phyloP scores from a whole-genome alignment of 2,888 invertebrate genomes.

The Campoletis raptor region DNA sequence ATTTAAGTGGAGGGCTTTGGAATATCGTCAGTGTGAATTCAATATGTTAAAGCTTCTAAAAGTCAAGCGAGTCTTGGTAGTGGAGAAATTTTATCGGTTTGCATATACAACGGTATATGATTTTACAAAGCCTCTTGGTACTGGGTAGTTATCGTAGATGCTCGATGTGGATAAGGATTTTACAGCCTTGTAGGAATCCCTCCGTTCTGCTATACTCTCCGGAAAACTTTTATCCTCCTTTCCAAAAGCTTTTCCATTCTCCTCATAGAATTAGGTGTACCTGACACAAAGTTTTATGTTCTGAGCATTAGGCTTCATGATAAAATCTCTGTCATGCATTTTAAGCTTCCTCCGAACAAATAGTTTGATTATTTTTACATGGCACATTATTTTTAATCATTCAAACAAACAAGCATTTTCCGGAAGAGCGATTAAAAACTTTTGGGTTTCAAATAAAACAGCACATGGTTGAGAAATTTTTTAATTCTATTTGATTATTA shows the following conservation, averaged over 20 bases:
- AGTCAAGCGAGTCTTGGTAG: conserved; percentile 4
- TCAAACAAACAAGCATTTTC: not conserved
- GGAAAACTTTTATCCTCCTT: conserved; percentile 23
- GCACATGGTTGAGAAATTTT: too few species aligned
- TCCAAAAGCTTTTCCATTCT: not conserved
- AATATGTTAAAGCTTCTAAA: conserved; percentile 10
- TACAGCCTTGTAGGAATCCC: conserved; percentile 24
- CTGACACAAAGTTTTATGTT: conserved; percentile 19
- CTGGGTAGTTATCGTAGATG: conserved; percentile 24
- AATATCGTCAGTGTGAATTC: conserved; percentile 24
- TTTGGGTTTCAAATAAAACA: too few species aligned
- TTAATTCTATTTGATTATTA: not conserved
- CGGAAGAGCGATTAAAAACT: not conserved
- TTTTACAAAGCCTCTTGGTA: conserved; percentile 1
- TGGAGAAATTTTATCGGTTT: conserved; percentile 14
- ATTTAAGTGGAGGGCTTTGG: not conserved
- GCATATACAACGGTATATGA: conserved; percentile 15
- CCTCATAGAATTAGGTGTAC: conserved; percentile 25
- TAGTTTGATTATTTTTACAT: not conserved
- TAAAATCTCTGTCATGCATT: not conserved
- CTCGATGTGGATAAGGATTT: conserved; percentile 37
- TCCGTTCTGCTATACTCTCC: not conserved
- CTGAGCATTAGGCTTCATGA: conserved; percentile 30
- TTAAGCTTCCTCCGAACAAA: not conserved
- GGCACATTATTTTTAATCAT: not conserved